Conservation (phyloP, 2,888 invertebrate genomes). For the Ametastegia equiseti region DNA sequence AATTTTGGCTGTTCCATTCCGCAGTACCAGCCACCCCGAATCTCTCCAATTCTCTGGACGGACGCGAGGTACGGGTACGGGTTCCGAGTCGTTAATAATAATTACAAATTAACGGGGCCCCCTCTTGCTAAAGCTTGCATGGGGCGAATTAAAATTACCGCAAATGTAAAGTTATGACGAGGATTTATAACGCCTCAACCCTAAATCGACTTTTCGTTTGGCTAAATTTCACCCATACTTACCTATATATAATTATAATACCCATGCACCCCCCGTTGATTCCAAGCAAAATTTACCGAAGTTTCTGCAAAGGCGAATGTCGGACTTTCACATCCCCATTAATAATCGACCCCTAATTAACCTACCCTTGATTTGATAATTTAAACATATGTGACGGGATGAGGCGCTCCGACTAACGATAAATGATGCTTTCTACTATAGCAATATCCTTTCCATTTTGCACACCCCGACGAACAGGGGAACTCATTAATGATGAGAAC, state of each 20-base stretch:
- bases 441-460: neutral
- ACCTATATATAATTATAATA: slow-evolving; percentile 30
- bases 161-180: slow-evolving; percentile 72
- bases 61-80: neutral
- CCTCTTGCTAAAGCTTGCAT: slow-evolving; percentile 65
- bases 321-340: slow-evolving; percentile 5
- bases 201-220: slow-evolving; percentile 43
- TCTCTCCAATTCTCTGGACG: slow-evolving; percentile 4
- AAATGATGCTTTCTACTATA: neutral
- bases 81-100: slow-evolving; percentile 71
- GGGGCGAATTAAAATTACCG: slow-evolving; percentile 71
- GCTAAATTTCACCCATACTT: slow-evolving; percentile 46
- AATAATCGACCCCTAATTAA: slow-evolving; percentile 28
- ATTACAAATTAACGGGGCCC: slow-evolving; percentile 72
- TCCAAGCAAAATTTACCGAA: no score
- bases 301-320: slow-evolving; percentile 47
- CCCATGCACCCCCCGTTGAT: neutral
- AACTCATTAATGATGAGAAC: no score
- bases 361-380: slow-evolving; percentile 15
- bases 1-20: neutral
- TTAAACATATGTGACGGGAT: neutral
- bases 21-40: no score
- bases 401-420: slow-evolving; percentile 7
- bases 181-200: slow-evolving; percentile 66
- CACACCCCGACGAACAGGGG: neutral